phyloP scores from a whole-genome alignment of 2,797 vertebrate genomes.

The Hydrocynus forskahlii region DNA sequence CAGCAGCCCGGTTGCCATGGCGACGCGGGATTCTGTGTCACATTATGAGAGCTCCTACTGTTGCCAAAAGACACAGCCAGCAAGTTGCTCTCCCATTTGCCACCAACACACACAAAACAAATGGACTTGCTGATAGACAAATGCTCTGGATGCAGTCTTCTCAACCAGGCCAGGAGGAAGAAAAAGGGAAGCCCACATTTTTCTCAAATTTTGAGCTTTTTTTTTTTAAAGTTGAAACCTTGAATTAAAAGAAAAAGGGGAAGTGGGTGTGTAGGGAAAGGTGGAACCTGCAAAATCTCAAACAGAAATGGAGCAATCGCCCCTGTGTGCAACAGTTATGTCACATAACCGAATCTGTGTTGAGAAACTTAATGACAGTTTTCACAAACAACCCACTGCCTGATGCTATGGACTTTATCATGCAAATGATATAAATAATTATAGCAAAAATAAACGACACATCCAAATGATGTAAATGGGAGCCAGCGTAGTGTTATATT shows the following conservation, averaged over 20 bases:
- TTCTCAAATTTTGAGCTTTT: neutral
- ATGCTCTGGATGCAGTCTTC: constrained; percentile 17
- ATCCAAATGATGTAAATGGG: too few species aligned
- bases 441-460: too few species aligned
- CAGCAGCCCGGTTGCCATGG: constrained; percentile 53
- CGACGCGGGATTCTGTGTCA: constrained; percentile 49
- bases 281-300: constrained; percentile 27
- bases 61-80: constrained; percentile 44
- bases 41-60: constrained; percentile 33
- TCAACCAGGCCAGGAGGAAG: neutral
- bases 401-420: neutral
- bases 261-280: constrained; percentile 34
- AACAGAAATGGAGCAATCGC: constrained; percentile 32
- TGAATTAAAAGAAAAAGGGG: constrained; percentile 20
- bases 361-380: constrained; percentile 12
- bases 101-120: constrained; percentile 33
- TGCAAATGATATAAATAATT: neutral
- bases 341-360: constrained; percentile 6
- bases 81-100: constrained; percentile 41
- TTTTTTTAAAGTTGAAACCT: constrained; percentile 24
- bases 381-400: neutral
- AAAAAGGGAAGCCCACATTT: neutral
- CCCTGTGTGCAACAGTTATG: constrained; percentile 4
- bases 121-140: constrained; percentile 49
- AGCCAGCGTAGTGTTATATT: too few species aligned